phyloP scores from a whole-genome alignment of 2,888 invertebrate species.

The Hartigia nigra region DNA sequence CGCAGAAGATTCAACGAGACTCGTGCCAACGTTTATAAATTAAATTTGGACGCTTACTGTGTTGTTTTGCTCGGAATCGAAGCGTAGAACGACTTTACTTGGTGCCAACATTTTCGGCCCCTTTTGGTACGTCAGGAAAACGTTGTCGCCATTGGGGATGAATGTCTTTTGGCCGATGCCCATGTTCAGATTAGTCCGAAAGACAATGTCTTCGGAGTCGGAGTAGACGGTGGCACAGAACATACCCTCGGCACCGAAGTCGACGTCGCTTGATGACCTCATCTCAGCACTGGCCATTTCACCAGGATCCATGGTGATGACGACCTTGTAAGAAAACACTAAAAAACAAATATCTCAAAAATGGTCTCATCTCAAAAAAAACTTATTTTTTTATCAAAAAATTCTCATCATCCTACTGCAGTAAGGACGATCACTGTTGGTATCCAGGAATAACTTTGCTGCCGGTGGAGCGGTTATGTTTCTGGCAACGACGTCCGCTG shows the following conservation, averaged over 20 bases:
- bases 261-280: background rate
- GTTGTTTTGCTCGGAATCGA: conserved; percentile 24
- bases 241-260: conserved; percentile 4
- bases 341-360: conserved; percentile 4
- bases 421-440: conserved; percentile 52
- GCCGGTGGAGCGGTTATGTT: conserved; percentile 29
- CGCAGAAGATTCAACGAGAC: background rate
- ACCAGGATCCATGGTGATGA: conserved; percentile 15
- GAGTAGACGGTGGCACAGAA: conserved; percentile 26
- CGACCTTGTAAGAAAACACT: conserved; percentile 29
- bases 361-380: background rate
- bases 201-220: conserved; percentile 23
- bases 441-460: conserved; percentile 57
- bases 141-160: conserved; percentile 22
- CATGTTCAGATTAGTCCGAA: conserved; percentile 24
- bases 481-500: conserved; percentile 39
- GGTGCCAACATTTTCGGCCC: conserved; percentile 22
- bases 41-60: conserved; percentile 16
- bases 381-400: background rate
- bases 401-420: conserved; percentile 48
- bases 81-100: conserved; percentile 23
- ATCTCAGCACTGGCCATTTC: background rate
- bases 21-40: background rate
- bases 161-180: conserved; percentile 20
- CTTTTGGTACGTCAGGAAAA: conserved; percentile 25